Conservation (phyloP, 2,888 invertebrate genomes). For the Heliconius hortense region DNA sequence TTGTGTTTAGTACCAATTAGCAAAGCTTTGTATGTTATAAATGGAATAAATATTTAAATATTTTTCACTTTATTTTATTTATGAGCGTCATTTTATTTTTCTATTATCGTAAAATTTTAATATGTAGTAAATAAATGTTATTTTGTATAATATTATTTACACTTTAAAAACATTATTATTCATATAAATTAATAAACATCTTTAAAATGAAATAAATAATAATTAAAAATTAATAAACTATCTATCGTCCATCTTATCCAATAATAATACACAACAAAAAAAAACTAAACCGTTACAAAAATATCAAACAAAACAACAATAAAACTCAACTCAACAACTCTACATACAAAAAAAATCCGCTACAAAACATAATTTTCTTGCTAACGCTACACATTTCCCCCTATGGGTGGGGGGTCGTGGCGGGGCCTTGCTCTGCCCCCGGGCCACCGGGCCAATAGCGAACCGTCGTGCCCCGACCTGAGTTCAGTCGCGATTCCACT, state of each 20-base stretch:
- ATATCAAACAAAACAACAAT: constrained; percentile 3
- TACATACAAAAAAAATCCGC: constrained; percentile 40
- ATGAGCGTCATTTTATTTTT: not conserved
- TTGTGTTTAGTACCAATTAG: not conserved
- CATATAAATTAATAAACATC: not conserved
- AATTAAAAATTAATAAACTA: not conserved
- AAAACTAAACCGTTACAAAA: constrained; percentile 16
- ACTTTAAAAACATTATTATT: not conserved
- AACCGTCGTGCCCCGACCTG: constrained; percentile 77
- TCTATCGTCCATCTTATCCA: not conserved
- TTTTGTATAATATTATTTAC: not conserved
- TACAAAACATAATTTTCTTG: constrained; percentile 59
- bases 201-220: not conserved
- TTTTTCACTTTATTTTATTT: not conserved
- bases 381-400: constrained; percentile 77
- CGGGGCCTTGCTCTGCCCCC: constrained; percentile 81
- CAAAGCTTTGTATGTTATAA: not conserved
- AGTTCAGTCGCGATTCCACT: constrained; percentile 79
- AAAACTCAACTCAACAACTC: constrained; percentile 42
- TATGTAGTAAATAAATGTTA: not conserved
- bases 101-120: not conserved
- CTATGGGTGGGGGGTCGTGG: constrained; percentile 60
- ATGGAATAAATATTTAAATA: not conserved
- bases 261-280: not conserved
- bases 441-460: constrained; percentile 81